Conservation (phyloP, 2,113 vertebrate genomes). For the Accipiter virgatus region DNA sequence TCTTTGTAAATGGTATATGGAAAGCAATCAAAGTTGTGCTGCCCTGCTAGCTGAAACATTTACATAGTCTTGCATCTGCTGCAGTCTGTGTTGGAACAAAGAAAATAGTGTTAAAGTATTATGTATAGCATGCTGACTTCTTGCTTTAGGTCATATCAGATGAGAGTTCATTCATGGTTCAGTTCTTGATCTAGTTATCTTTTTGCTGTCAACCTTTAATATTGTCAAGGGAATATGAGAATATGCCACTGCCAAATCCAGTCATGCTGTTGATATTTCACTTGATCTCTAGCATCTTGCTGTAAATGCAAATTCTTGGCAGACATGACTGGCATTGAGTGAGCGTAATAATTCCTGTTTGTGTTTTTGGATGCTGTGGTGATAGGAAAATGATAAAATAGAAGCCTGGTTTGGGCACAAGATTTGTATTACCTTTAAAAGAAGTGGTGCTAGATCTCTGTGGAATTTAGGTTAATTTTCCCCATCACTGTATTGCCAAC, state of each 20-base stretch:
- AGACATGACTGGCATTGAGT: not conserved
- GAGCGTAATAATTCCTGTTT: not conserved
- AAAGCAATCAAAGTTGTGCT: not conserved
- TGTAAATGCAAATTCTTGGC: constrained; percentile 9
- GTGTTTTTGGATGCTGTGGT: not conserved
- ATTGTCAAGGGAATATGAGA: not conserved
- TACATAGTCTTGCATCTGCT: not conserved
- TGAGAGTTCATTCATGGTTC: constrained; percentile 1
- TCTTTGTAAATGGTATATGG: not conserved
- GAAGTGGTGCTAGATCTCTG: not conserved
- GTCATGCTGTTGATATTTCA: not conserved
- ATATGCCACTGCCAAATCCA: not conserved
- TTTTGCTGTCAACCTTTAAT: constrained; percentile 1
- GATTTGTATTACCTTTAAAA: not conserved
- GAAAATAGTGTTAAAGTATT: not conserved
- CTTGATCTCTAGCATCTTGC: constrained; percentile 8
- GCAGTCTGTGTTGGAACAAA: not conserved
- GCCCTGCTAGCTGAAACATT: not conserved
- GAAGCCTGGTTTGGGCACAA: not conserved
- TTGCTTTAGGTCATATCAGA: not conserved
- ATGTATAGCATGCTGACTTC: not conserved
- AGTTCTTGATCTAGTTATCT: not conserved
- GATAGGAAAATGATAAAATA: not conserved
- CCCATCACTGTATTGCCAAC: too few species aligned
- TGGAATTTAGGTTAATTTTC: not conserved